Evolutionary conservation across 35 echinoderm and acorn worm genomes (phyloP), one percentile per base, ranked within the genome.

Genomic region (Ophioderma brevispina): DNA sequence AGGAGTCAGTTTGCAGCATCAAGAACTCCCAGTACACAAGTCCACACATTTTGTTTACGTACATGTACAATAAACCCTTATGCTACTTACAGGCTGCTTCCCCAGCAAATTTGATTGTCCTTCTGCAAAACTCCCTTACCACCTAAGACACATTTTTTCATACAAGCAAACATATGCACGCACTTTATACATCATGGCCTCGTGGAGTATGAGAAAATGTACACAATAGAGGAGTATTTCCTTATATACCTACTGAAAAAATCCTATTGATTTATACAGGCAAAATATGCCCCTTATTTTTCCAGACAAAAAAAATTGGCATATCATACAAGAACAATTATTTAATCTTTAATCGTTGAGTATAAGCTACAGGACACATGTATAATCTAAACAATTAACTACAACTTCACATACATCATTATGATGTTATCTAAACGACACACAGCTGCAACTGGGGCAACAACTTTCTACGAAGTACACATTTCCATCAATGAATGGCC

Each of bases 181-280:
- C 59, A 70, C 59, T 70, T 70, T 70, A 70, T 70, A 70, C 59
- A 70, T 70, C 59, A 70, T 70, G 59, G 59, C 59, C 59, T 70
- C 23, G 59, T 70, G 4, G n/a, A 25, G 17, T 70, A 25, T 70
- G 59, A 70, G 59, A 70, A 70, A 70, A 70, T 70, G 28, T 70
- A 70, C 59, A 70, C 59, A 70, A 25, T 18, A 70, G n/a, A 18
- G 28, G 28, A 70, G n/a, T 70, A 70, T 18, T 70, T 70, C 59
- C 59, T 70, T 70, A 6, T 46, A 15, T 70, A 70, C 59, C 59
- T 70, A 70, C 15, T 25, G 59, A 30, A 70, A 70, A 70, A 70
- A 70, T 17, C 41, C 41, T 46, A 70, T 25, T 70, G 59, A 70
- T 70, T 46, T 25, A 30, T 70, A 70, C 17, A 70, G 15, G 59